phyloP scores from a whole-genome alignment of 2,113 vertebrate species.

The Eudyptes chrysolophus region DNA sequence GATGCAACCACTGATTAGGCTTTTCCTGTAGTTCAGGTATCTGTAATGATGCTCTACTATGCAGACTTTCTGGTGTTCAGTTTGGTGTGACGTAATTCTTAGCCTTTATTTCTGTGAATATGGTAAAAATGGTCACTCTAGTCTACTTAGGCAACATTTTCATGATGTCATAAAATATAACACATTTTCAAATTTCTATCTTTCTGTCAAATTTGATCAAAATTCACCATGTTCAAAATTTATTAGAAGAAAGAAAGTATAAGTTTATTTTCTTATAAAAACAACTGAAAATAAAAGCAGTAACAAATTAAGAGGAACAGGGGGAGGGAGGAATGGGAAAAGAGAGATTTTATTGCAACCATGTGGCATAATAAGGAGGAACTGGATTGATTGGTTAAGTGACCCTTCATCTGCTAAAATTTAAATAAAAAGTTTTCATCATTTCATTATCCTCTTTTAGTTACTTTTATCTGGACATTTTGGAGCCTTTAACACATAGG shows the following conservation, averaged over 20 bases:
- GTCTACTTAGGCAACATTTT: background rate
- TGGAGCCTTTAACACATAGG: background rate
- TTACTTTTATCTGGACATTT: background rate
- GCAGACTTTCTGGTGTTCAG: background rate
- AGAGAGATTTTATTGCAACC: background rate
- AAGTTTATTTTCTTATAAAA: background rate
- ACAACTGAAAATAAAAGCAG: background rate
- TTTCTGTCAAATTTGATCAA: background rate
- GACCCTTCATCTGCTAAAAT: background rate
- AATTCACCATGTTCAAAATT: background rate
- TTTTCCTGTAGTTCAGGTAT: background rate
- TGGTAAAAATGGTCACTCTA: background rate
- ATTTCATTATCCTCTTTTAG: background rate
- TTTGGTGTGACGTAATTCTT: background rate
- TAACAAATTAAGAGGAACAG: background rate
- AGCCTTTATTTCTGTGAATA: background rate
- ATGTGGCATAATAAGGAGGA: background rate
- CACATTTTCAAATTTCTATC: accelerated
- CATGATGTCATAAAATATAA: background rate
- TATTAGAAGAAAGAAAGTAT: background rate
- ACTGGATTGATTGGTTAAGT: background rate
- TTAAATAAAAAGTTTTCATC: accelerated
- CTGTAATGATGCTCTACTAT: background rate
- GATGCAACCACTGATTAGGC: background rate
- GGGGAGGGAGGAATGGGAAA: background rate